These are phyloP conservation scores for Passer montanus DNA, from an alignment of 2,113 vertebrate species.

Conservation along the genomic window DNA sequence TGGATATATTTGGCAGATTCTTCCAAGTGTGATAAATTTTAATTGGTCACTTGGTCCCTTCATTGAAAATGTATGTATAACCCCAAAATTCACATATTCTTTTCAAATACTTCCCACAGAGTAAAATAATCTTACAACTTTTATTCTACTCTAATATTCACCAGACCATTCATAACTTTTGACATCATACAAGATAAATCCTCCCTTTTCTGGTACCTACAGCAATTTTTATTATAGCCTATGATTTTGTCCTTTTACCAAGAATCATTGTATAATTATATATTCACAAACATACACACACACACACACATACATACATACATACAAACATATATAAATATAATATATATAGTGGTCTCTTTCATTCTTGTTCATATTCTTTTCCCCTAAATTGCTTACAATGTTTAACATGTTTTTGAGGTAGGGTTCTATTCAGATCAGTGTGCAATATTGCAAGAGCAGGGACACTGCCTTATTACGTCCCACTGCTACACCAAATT, in stretches of 20 bases:
- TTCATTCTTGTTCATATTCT: neutral
- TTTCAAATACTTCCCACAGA: neutral
- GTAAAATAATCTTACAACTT: neutral
- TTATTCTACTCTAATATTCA: neutral
- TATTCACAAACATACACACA: neutral
- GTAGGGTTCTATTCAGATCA: neutral
- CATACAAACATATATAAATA: too few relatives aligned
- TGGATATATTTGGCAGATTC: neutral
- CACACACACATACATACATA: too few relatives aligned
- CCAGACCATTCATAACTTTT: neutral
- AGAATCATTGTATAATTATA: neutral
- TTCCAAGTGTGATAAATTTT: neutral
- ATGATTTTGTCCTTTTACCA: neutral
- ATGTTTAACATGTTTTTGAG: neutral
- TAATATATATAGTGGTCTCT: neutral
- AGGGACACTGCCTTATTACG: neutral
- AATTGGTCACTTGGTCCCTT: neutral
- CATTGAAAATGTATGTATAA: neutral
- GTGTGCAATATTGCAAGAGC: neutral
- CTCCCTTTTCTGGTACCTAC: neutral
- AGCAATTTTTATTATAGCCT: neutral
- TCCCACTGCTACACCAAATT: neutral
- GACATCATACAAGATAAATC: neutral
- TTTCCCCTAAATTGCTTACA: neutral
- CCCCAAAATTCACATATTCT: neutral